phyloP scores from a whole-genome alignment of 2,888 invertebrate genomes.

The Anoplius nigerrimus region DNA sequence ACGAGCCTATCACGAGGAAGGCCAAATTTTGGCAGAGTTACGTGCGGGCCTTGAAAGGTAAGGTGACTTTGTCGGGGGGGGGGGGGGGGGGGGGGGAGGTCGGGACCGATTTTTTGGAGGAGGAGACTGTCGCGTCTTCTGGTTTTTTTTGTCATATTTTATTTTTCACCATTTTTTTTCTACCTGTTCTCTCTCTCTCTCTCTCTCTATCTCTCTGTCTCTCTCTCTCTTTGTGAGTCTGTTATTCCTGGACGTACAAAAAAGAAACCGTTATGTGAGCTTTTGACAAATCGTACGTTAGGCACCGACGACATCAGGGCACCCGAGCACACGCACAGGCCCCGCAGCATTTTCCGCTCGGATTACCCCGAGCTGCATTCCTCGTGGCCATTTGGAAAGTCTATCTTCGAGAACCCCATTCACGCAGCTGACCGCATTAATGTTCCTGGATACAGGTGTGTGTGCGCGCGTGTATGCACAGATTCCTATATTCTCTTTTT shows the following conservation, averaged over 20 bases:
- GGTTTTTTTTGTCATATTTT: too few species aligned
- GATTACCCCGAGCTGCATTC: conserved; percentile 85
- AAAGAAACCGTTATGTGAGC: too few species aligned
- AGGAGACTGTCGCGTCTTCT: too few species aligned
- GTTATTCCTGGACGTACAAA: not conserved
- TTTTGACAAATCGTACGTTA: conserved; percentile 63
- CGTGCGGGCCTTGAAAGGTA: conserved; percentile 94
- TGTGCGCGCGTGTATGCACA: not conserved
- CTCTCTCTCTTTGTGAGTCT: too few species aligned
- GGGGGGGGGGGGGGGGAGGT: too few species aligned
- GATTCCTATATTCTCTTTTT: too few species aligned
- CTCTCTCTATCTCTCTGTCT: not conserved
- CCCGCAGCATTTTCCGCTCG: conserved; percentile 82
- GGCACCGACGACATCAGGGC: conserved; percentile 95
- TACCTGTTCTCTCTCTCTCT: not conserved
- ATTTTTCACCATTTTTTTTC: not conserved
- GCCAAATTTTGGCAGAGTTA: conserved; percentile 96
- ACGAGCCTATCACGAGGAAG: conserved; percentile 93
- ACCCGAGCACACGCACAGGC: conserved; percentile 83
- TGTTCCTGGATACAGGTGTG: conserved; percentile 87
- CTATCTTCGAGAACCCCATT: conserved; percentile 90
- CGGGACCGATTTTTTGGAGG: too few species aligned
- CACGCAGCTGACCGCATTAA: conserved; percentile 89
- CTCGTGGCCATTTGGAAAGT: conserved; percentile 87
- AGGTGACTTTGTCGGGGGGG: too few species aligned